Evolutionary conservation across 1,140 invertebrate genomes (phyloP).

Genomic region (Drosophila mayri): DNA sequence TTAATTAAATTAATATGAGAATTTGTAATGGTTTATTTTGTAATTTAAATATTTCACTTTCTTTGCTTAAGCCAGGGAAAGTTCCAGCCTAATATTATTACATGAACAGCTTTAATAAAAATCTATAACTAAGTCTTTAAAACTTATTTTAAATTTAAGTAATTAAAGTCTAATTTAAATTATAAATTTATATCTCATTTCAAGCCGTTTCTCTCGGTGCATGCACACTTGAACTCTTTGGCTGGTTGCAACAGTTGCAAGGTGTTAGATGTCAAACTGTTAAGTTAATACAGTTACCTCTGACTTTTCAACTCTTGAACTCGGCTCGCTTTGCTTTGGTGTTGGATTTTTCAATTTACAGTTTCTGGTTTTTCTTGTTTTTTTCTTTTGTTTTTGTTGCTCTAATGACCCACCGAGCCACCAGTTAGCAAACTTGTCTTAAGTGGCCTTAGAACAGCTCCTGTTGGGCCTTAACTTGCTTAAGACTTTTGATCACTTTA

Average conservation of each 20-base stretch:
- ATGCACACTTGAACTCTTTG: slow-evolving; percentile 3
- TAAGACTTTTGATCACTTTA: slow-evolving; percentile 62
- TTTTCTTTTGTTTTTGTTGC: slow-evolving; percentile 48
- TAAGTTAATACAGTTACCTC: slow-evolving; percentile 75
- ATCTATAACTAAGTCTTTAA: no score
- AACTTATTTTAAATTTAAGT: neutral
- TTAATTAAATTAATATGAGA: neutral
- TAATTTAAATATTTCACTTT: neutral
- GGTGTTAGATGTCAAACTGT: slow-evolving; percentile 71
- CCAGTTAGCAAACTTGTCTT: slow-evolving; percentile 48
- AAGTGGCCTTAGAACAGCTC: slow-evolving; percentile 29
- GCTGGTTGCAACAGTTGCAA: slow-evolving; percentile 32
- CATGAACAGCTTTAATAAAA: neutral
- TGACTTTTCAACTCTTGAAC: slow-evolving; percentile 70
- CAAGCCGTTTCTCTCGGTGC: neutral
- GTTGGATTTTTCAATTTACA: slow-evolving; percentile 77
- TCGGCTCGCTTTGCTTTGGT: slow-evolving; percentile 50
- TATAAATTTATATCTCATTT: no score
- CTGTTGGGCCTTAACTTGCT: slow-evolving; percentile 4
- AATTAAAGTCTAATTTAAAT: neutral
- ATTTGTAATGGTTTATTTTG: neutral
- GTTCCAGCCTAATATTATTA: neutral
- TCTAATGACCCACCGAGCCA: slow-evolving; percentile 55
- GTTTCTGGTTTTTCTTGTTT: slow-evolving; percentile 46
- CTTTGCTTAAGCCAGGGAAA: neutral